These are phyloP conservation scores for Hetaerina titia DNA, from an alignment of 2,888 invertebrate genomes.

Conservation along the genomic window DNA sequence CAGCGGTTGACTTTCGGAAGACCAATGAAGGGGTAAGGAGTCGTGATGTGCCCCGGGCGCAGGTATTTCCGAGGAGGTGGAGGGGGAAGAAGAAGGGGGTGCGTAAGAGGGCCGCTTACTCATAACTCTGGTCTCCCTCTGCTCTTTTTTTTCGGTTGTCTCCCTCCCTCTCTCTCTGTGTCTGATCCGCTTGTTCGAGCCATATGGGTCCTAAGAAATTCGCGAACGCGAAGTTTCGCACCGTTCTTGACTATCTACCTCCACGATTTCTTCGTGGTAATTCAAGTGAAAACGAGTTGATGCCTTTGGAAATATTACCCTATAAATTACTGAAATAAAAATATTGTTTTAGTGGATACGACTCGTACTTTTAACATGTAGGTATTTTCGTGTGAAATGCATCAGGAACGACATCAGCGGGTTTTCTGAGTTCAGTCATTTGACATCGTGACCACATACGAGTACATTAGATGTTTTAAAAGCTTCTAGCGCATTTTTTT, in stretches of 20 bases:
- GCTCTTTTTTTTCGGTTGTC: not conserved
- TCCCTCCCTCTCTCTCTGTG: not conserved
- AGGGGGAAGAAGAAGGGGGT: not conserved
- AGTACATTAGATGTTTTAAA: too few species aligned
- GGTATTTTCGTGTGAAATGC: not conserved
- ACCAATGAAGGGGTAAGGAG: conserved; percentile 6
- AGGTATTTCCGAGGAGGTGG: not conserved
- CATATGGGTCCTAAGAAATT: not conserved
- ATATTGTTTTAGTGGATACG: too few species aligned
- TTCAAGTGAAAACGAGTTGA: not conserved
- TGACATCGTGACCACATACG: too few species aligned
- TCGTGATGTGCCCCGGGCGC: conserved; percentile 8
- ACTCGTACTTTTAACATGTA: too few species aligned
- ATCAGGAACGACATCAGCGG: not conserved
- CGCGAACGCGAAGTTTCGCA: not conserved
- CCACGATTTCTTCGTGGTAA: not conserved
- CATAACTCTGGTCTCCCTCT: not conserved
- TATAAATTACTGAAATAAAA: not conserved
- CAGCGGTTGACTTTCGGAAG: conserved; percentile 21
- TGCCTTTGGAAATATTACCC: not conserved
- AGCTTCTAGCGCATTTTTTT: too few species aligned
- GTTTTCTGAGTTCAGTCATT: too few species aligned
- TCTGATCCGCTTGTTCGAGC: not conserved
- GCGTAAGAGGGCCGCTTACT: conserved; percentile 16
- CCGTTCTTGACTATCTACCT: not conserved